Evolutionary conservation across 2,888 invertebrate species (phyloP).

Genomic region (Mythimna ferrago): DNA sequence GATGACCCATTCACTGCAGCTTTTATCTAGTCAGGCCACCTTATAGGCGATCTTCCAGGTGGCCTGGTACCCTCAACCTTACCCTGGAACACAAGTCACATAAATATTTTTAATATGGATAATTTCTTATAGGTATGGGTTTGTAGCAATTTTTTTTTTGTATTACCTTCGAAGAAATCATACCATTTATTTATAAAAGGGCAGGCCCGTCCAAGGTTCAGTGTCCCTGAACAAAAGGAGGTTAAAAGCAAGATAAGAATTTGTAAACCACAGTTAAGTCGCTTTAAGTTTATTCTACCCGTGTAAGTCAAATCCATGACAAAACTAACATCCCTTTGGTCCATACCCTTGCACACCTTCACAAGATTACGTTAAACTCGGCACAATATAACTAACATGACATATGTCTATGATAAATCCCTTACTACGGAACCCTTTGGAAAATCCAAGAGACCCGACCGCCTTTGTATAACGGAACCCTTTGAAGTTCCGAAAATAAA

Average conservation of each 20-base stretch:
- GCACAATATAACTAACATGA: constrained; percentile 32
- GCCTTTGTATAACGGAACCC: constrained; percentile 41
- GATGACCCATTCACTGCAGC: no score
- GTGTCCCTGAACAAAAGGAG: not conserved
- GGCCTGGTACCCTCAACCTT: no score
- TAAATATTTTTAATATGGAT: no score
- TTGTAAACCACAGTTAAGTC: not conserved
- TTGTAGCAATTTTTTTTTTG: no score
- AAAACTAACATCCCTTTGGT: constrained; percentile 28
- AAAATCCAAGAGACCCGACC: constrained; percentile 32
- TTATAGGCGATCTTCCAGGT: no score
- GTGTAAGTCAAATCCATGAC: constrained; percentile 22
- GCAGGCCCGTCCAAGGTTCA: not conserved
- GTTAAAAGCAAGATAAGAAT: not conserved
- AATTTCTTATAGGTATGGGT: no score
- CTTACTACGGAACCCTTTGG: constrained; percentile 44
- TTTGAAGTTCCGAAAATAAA: constrained; percentile 50
- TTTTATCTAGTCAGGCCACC: no score
- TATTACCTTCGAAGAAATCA: no score
- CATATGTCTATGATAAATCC: constrained; percentile 56
- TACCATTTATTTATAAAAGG: not conserved
- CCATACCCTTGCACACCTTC: constrained; percentile 17
- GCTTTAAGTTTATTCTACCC: not conserved
- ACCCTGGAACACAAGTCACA: no score
- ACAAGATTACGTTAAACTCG: constrained; percentile 45